Evolutionary conservation across 2,113 vertebrate species (phyloP).

Genomic region (Antechinus flavipes): DNA sequence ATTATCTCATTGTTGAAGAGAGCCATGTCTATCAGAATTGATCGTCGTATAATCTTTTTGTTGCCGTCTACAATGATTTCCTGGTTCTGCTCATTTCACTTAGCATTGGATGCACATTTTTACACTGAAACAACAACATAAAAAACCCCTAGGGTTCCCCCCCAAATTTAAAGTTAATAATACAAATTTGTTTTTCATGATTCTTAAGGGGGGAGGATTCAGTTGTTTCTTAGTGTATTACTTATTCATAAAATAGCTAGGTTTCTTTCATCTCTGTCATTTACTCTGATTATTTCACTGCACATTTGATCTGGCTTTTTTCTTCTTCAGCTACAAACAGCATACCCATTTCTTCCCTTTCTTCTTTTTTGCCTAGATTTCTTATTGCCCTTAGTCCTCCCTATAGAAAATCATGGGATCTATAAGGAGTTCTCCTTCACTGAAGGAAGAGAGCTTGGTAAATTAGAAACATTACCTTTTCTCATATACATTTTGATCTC

Average conservation of each 20-base stretch:
- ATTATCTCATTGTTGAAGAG: too few species aligned
- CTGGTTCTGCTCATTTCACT: too few species aligned
- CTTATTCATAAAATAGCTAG: background rate
- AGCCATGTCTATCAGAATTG: too few species aligned
- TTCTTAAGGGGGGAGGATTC: background rate
- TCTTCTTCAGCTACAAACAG: conserved; percentile 17
- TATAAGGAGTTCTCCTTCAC: conserved; percentile 15
- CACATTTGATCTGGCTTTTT: conserved; percentile 40
- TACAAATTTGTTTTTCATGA: background rate
- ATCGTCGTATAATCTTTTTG: too few species aligned
- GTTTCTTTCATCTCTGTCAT: background rate
- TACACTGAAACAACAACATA: background rate
- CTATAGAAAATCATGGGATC: conserved; percentile 16
- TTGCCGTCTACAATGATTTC: too few species aligned
- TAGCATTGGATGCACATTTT: background rate
- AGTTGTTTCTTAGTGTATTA: background rate
- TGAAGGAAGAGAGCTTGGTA: conserved; percentile 2
- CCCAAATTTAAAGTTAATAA: background rate
- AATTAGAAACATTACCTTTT: conserved; percentile 9
- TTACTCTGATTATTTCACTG: background rate
- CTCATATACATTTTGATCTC: conserved; percentile 12
- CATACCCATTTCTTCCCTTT: background rate
- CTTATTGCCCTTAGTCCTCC: background rate
- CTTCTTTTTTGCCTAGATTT: conserved; percentile 39
- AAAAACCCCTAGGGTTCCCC: background rate